phyloP scores from a whole-genome alignment of 2,888 invertebrate species.

The Pterostichus niger region DNA sequence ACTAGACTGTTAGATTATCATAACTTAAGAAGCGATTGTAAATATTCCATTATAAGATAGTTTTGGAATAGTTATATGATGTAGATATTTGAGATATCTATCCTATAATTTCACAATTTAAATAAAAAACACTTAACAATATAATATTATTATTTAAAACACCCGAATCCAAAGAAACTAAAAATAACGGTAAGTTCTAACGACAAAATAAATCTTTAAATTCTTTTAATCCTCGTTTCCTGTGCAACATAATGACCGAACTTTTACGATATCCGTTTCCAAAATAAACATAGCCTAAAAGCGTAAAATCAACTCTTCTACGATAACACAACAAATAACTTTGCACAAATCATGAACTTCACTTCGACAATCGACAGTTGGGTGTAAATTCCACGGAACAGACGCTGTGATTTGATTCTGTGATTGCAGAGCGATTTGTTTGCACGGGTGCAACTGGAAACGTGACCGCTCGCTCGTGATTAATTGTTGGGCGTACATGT shows the following conservation, averaged over 20 bases:
- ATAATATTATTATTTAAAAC: neutral
- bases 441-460: conserved; percentile 37
- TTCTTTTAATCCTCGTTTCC: conserved; percentile 38
- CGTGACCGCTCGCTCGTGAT: conserved; percentile 42
- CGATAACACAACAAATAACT: neutral
- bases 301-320: neutral
- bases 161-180: neutral
- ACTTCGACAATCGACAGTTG: neutral
- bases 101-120: conserved; percentile 21
- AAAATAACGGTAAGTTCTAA: conserved; percentile 21
- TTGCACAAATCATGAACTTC: neutral
- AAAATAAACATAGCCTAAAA: conserved; percentile 42
- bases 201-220: conserved; percentile 4
- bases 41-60: conserved; percentile 27
- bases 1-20: conserved; percentile 31
- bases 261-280: conserved; percentile 56
- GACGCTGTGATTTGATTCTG: conserved; percentile 10
- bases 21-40: conserved; percentile 7
- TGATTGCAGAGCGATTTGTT: conserved; percentile 18
- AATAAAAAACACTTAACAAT: conserved; percentile 31
- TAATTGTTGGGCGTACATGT: conserved; percentile 53
- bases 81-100: neutral
- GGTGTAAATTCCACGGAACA: conserved; percentile 6
- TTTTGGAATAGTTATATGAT: conserved; percentile 15
- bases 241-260: conserved; percentile 5